These are phyloP conservation scores for Sphyrna mokarran DNA, from an alignment of 2,113 vertebrate species.

Conservation along the genomic window DNA sequence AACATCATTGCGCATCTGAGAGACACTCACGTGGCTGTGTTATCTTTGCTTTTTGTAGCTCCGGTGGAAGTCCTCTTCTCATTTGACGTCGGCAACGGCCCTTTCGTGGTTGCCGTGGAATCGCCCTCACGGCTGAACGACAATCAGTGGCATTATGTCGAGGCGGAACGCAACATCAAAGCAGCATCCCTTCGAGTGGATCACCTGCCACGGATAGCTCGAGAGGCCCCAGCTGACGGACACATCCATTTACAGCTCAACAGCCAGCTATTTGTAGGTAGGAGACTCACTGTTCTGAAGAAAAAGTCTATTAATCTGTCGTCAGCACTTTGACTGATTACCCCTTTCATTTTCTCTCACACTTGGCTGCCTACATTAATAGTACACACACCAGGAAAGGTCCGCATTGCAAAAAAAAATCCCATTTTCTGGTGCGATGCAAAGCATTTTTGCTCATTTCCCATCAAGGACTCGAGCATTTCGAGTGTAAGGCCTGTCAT, in stretches of 20 bases:
- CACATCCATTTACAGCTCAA: constrained; percentile 78
- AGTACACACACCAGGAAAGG: neutral
- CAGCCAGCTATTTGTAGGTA: constrained; percentile 91
- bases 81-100: constrained; percentile 84
- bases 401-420: neutral
- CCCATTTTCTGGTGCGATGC: neutral
- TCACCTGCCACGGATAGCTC: constrained; percentile 68
- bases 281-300: constrained; percentile 41
- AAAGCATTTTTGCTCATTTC: neutral
- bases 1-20: neutral
- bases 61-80: constrained; percentile 80
- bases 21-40: neutral
- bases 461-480: neutral
- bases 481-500: neutral
- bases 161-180: constrained; percentile 81
- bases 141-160: constrained; percentile 87
- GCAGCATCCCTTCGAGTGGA: constrained; percentile 85
- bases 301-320: neutral
- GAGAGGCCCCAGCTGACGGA: constrained; percentile 68
- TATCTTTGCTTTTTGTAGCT: constrained; percentile 58
- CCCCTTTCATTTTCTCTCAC: neutral
- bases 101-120: constrained; percentile 64
- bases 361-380: neutral
- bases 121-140: constrained; percentile 80
- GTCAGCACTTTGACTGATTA: neutral